Evolutionary conservation across 37 sponge, comb jelly and placozoan species (phyloP).

Genomic region (Oscarella lobularis): DNA sequence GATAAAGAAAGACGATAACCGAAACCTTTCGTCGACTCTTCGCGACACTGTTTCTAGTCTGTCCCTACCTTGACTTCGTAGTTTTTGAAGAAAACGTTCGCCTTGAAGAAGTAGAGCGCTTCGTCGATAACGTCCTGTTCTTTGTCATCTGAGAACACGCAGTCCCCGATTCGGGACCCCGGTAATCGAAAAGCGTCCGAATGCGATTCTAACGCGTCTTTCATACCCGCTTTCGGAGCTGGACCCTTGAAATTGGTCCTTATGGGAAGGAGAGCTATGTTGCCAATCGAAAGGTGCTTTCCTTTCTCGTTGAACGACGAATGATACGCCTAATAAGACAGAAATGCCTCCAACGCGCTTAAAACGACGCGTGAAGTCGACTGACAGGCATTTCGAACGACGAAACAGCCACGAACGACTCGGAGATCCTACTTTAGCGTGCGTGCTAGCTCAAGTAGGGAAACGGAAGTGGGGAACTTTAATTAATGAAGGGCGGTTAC

Average conservation of each 20-base stretch:
- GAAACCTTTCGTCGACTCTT: background rate
- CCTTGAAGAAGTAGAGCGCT: constrained; percentile 85
- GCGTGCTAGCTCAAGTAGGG: no score
- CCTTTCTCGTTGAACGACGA: constrained; percentile 66
- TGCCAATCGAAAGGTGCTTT: constrained; percentile 36
- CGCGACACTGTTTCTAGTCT: background rate
- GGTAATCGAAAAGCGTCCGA: no score
- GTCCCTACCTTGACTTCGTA: constrained; percentile 88
- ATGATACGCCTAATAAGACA: constrained; percentile 98
- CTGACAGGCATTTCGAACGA: background rate
- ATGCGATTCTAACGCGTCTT: background rate
- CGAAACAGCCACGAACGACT: no score
- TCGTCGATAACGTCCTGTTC: constrained; percentile 98
- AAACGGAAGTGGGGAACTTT: no score
- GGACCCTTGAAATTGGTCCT: constrained; percentile 87
- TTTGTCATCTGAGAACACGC: no score
- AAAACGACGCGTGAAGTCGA: background rate
- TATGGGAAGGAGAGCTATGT: constrained; percentile 85
- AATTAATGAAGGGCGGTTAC: no score
- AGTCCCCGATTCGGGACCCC: no score
- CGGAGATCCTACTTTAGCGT: no score
- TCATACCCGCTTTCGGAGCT: constrained; percentile 73
- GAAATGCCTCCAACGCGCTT: no score
- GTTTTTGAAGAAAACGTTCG: constrained; percentile 96
- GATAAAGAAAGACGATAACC: background rate